phyloP scores from a whole-genome alignment of 2,797 vertebrate genomes.

The Phrynocephalus forsythii region DNA sequence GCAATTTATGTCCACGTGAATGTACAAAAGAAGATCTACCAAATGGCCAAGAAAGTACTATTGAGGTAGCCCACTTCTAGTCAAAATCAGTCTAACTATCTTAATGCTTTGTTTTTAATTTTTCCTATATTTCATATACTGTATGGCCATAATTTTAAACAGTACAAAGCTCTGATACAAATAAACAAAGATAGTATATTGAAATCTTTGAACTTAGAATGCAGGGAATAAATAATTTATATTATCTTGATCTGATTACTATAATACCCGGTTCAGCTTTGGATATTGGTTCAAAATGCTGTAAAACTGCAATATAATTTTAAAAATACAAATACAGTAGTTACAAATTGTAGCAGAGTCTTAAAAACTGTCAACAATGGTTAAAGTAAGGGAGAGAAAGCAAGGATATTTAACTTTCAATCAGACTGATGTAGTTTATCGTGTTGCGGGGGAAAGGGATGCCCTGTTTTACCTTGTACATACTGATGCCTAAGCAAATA shows the following conservation, averaged over 20 bases:
- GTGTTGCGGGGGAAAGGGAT: constrained; percentile 39
- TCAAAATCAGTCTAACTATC: neutral
- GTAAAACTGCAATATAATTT: constrained; percentile 43
- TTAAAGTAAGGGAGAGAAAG: neutral
- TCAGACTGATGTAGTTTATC: constrained; percentile 47
- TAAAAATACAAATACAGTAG: constrained; percentile 35
- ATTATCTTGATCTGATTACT: constrained; percentile 20
- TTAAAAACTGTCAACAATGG: constrained; percentile 45
- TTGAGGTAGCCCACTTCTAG: neutral
- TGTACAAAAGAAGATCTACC: no score
- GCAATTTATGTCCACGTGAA: no score
- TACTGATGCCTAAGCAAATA: constrained; percentile 65
- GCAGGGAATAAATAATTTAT: neutral
- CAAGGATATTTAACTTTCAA: constrained; percentile 35
- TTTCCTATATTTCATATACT: no score
- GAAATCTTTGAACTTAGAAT: neutral
- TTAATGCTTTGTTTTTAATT: neutral
- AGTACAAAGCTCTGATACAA: neutral
- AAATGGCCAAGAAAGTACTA: neutral
- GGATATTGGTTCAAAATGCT: constrained; percentile 52
- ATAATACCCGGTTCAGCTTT: constrained; percentile 14
- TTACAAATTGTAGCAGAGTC: constrained; percentile 24
- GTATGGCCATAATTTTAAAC: no score
- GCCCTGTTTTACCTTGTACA: constrained; percentile 57
- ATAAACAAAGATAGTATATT: neutral